Evolutionary conservation across 1,140 invertebrate genomes (phyloP).

Genomic region (Drosophila auraria): DNA sequence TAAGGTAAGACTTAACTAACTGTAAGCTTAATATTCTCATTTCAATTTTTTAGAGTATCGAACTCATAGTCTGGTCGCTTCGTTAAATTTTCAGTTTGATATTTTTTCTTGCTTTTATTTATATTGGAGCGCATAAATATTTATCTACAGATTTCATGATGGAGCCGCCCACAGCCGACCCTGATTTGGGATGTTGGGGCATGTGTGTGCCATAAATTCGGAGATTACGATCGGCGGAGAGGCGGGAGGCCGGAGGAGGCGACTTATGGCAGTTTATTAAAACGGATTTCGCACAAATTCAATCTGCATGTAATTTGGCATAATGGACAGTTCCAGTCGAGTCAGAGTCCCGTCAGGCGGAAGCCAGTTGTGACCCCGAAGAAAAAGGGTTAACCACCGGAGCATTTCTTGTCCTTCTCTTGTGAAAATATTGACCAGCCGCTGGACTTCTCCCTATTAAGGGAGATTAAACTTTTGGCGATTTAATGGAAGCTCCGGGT

Average conservation of each 20-base stretch:
- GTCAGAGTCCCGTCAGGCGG: conserved; percentile 29
- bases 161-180: conserved; percentile 24
- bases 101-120: conserved; percentile 67
- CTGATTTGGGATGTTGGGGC: conserved; percentile 19
- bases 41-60: neutral
- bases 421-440: conserved; percentile 50
- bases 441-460: conserved; percentile 10
- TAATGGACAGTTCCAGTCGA: conserved; percentile 20
- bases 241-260: conserved; percentile 2
- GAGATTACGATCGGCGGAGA: conserved; percentile 62
- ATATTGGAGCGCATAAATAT: conserved; percentile 74
- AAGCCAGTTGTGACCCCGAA: conserved; percentile 26
- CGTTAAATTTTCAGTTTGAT: conserved; percentile 26
- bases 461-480: conserved; percentile 48
- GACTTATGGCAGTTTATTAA: conserved; percentile 78
- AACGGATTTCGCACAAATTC: conserved; percentile 72
- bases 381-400: conserved; percentile 37
- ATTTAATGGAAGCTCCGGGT: conserved; percentile 25
- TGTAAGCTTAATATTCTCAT: too few relatives aligned
- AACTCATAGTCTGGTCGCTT: neutral
- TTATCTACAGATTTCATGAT: conserved; percentile 56
- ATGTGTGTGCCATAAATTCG: conserved; percentile 61
- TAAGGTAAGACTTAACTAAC: neutral
- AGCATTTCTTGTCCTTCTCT: conserved; percentile 20
- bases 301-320: conserved; percentile 68